Base-by-base conservation (phyloP, 2,113 vertebrate species). In the Tenrec ecaudatus region DNA sequence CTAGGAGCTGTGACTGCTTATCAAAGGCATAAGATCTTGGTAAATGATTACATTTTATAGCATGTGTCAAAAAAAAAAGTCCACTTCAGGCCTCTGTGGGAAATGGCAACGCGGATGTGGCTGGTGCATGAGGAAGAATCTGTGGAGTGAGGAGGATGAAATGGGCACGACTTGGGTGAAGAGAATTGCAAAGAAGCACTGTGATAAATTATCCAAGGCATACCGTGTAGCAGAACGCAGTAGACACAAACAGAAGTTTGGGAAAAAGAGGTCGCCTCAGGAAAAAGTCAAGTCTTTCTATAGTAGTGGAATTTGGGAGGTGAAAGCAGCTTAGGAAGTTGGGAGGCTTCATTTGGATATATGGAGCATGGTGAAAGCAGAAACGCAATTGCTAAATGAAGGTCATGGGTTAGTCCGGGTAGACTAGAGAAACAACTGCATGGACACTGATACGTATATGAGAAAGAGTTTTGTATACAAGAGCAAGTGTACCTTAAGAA, bases 161-260 rank as follows among this genome's bases (percentile, higher is more conserved):
- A 99, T 93, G 99, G 99, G 99, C 82, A 99, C 99, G 99, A 99
- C 98, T 96, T 99, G 99, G 99, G 99, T 99, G 97, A 99, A 99
- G 97, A 99, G 98, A 86, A 98, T 99, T 95, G 99, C 99, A 85
- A 99, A 99, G 98, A 99, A 98, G 29, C 7, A 99, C 97, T 99
- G 99, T 43, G 99, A 99, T 98, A 99, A 99, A 97, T 98, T 99
- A 97, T 99, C 99, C 96, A 99, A 99, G 94, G 99, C 99, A 96
- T 99, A 99, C 97, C 99, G 99, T 94, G 99, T 99, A 96, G 98
- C 99, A 92, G 99, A 99, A 98, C 98, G 99, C 92, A 99, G 98
- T 98, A 99, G 98, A 98, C 22, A 99, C 99, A 97, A 99, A 97
- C 99, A 99, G 97, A 99, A 99, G 99, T 73, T 36, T 73, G 16